Evolutionary conservation across 2,797 vertebrate species (phyloP).

Genomic region (Peromyscus aztecus): DNA sequence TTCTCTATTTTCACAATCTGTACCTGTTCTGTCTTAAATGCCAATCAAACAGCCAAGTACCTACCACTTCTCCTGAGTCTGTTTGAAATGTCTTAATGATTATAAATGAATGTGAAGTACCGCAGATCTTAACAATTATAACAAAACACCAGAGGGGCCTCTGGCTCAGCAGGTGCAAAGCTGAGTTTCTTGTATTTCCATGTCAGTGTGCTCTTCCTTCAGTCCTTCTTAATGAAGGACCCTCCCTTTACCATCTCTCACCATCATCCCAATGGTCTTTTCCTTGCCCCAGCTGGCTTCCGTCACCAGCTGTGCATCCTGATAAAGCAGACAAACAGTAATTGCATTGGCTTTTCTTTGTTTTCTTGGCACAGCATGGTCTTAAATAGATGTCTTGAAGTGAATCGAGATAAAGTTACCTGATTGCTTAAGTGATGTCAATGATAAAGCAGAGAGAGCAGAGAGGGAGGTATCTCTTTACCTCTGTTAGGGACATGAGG

Average conservation of each 20-base stretch:
- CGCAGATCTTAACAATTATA: background rate
- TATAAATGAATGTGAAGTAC: background rate
- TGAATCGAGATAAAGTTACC: background rate
- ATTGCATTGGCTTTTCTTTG: background rate
- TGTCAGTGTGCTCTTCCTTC: background rate
- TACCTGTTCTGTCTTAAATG: conserved; percentile 37
- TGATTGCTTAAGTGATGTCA: background rate
- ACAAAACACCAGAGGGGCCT: background rate
- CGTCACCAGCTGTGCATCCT: background rate
- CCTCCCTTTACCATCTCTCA: background rate
- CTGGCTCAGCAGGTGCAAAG: background rate
- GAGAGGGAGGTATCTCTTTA: background rate
- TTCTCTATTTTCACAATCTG: background rate
- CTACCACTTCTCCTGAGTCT: background rate
- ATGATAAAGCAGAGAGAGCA: background rate
- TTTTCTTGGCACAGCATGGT: background rate
- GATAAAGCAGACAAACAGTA: background rate
- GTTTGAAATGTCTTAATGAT: conserved; percentile 1
- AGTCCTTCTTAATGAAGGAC: background rate
- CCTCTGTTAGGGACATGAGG: background rate
- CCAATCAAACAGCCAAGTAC: background rate
- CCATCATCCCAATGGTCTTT: background rate
- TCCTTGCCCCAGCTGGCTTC: background rate
- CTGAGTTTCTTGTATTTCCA: background rate
- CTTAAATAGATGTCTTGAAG: background rate